Conservation (phyloP, 92 coral and sea anemone genomes). For the Epizoanthus ramosus region DNA sequence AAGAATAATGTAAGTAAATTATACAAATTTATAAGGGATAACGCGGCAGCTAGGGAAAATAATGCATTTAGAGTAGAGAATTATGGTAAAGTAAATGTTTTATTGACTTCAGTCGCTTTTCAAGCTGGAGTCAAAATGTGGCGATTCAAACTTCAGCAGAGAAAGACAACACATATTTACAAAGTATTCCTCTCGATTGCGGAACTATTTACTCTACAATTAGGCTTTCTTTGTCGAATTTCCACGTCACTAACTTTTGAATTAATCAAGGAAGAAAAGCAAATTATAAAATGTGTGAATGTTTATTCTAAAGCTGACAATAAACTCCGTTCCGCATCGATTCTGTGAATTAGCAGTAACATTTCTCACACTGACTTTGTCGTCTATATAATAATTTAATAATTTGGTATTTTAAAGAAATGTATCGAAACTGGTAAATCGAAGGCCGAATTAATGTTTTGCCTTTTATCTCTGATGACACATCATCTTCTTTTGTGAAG, state of each 20-base stretch:
- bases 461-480: slow-evolving; percentile 32
- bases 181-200: slow-evolving; percentile 36
- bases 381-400: not conserved
- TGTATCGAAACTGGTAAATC: slow-evolving; percentile 25
- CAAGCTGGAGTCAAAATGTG: slow-evolving; percentile 26
- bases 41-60: slow-evolving; percentile 25
- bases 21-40: slow-evolving; percentile 45
- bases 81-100: slow-evolving; percentile 9
- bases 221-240: slow-evolving; percentile 48
- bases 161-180: slow-evolving; percentile 24
- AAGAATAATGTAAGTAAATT: slow-evolving; percentile 40
- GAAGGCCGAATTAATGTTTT: slow-evolving; percentile 18
- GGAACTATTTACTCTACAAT: slow-evolving; percentile 49
- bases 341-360: slow-evolving; percentile 5
- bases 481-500: slow-evolving; percentile 36
- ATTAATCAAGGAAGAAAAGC: slow-evolving; percentile 39
- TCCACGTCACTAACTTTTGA: slow-evolving; percentile 53
- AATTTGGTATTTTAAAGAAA: slow-evolving; percentile 2
- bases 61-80: slow-evolving; percentile 17
- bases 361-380: slow-evolving; percentile 11
- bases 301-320: slow-evolving; percentile 41
- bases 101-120: slow-evolving; percentile 21
- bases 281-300: slow-evolving; percentile 45
- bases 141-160: slow-evolving; percentile 15
- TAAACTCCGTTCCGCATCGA: slow-evolving; percentile 46